These are phyloP conservation scores for Acleris laterana DNA, from an alignment of 2,888 invertebrate species.

Conservation along the genomic window DNA sequence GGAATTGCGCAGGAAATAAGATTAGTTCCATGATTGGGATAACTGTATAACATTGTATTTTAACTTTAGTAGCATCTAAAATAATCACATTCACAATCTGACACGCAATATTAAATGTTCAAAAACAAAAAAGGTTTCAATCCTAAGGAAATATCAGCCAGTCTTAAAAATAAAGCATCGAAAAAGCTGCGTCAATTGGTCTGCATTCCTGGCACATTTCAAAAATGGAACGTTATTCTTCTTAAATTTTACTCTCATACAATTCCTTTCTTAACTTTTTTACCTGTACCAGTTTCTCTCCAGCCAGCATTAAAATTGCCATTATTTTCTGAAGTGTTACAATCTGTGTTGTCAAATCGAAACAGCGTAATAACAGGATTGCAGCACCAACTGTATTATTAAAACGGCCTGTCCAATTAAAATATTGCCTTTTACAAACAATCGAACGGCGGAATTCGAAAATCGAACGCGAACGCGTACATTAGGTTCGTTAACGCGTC, in stretches of 20 bases:
- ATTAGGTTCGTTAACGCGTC: conserved; percentile 57
- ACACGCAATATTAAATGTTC: no score
- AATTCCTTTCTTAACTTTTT: neutral
- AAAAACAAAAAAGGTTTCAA: no score
- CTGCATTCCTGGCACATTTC: no score
- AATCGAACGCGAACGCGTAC: conserved; percentile 39
- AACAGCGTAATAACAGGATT: conserved; percentile 40
- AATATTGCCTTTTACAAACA: conserved; percentile 61
- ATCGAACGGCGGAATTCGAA: conserved; percentile 47
- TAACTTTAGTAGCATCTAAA: no score
- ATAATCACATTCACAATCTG: no score
- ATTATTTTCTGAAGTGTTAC: conserved; percentile 28
- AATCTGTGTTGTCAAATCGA: conserved; percentile 36
- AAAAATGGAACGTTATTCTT: no score
- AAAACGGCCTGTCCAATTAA: conserved; percentile 56
- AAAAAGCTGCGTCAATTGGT: no score
- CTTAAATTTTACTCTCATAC: no score
- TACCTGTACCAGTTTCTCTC: conserved; percentile 1
- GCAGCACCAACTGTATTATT: conserved; percentile 49
- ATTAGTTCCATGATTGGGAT: no score
- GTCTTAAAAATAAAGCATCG: no score
- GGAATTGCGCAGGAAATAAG: neutral
- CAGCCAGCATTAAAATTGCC: conserved; percentile 25
- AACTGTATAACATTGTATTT: no score
- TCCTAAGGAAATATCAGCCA: no score